A percentile compares a stretch with the other conserved stretches of the same genome.
Conservation (phyloP, 2,888 invertebrate species). For the Pterostichus niger region DNA sequence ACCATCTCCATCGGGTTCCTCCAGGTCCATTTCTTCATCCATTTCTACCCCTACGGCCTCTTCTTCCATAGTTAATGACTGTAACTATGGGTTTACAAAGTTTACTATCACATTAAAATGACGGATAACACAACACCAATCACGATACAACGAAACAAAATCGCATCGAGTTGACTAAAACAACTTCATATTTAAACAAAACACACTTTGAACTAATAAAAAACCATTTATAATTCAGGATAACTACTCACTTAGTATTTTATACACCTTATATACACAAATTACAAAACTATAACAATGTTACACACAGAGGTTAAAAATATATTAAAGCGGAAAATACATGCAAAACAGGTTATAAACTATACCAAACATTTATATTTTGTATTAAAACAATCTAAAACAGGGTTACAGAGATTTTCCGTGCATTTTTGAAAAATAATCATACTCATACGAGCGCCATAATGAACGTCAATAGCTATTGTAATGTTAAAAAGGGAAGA, state of each 20-base stretch:
- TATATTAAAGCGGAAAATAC: slow-evolving; percentile 4
- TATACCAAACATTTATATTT: slow-evolving; percentile 8
- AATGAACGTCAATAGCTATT: slow-evolving; percentile 67
- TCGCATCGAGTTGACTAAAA: slow-evolving; percentile 17
- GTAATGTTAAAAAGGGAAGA: slow-evolving; percentile 63
- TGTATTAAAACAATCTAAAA: slow-evolving; percentile 29
- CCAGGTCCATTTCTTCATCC: slow-evolving; percentile 85
- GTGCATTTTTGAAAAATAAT: slow-evolving; percentile 62
- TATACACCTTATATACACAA: slow-evolving; percentile 24
- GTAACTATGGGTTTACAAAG: slow-evolving; percentile 48
- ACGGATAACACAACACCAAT: slow-evolving; percentile 59
- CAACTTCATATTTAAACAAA: slow-evolving; percentile 38
- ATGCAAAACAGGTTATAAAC: slow-evolving; percentile 4
- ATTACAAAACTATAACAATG: slow-evolving; percentile 33
- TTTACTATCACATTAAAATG: slow-evolving; percentile 18
- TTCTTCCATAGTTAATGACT: slow-evolving; percentile 74
- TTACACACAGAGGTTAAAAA: slow-evolving; percentile 52
- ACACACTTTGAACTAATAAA: slow-evolving; percentile 25
- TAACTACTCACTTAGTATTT: background rate
- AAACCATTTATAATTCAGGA: slow-evolving; percentile 15
- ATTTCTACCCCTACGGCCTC: slow-evolving; percentile 75
- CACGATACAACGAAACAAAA: slow-evolving; percentile 29
- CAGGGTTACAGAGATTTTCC: slow-evolving; percentile 47
- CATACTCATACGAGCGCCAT: slow-evolving; percentile 66
- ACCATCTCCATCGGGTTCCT: slow-evolving; percentile 86